Conservation (phyloP, 64 coral and sea anemone species). For the Pocillopora damicornis region DNA sequence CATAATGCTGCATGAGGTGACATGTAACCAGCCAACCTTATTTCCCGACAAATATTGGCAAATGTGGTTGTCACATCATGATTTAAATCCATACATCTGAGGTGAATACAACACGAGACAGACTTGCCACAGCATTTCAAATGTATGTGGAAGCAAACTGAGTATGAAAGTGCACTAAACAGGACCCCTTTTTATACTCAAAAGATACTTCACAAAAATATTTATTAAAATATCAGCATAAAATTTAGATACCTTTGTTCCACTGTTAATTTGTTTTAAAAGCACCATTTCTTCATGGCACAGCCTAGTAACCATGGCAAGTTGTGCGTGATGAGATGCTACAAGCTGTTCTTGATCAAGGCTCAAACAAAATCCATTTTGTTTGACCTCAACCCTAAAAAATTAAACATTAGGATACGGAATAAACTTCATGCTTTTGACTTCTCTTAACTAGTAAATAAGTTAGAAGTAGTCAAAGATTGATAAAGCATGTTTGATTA, state of each 20-base stretch:
- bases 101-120: too few species aligned
- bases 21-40: too few species aligned
- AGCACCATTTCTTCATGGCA: conserved; percentile 92
- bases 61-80: too few species aligned
- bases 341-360: conserved; percentile 72
- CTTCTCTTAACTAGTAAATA: neutral
- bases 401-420: neutral
- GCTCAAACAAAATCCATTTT: conserved; percentile 9
- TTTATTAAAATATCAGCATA: neutral
- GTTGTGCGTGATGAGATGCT: conserved; percentile 81
- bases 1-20: too few species aligned
- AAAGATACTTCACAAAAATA: neutral
- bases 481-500: too few species aligned
- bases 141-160: too few species aligned
- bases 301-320: conserved; percentile 61
- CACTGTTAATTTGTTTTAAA: conserved; percentile 65
- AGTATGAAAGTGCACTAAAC: too few species aligned
- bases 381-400: neutral
- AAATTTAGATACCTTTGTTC: conserved; percentile 38
- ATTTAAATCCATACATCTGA: too few species aligned
- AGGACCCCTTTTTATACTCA: neutral
- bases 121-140: too few species aligned
- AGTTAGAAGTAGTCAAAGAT: neutral
- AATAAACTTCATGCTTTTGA: too few species aligned
- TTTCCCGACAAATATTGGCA: too few species aligned